Evolutionary conservation across 2,797 vertebrate species (phyloP).

Genomic region (Echiichthys vipera): DNA sequence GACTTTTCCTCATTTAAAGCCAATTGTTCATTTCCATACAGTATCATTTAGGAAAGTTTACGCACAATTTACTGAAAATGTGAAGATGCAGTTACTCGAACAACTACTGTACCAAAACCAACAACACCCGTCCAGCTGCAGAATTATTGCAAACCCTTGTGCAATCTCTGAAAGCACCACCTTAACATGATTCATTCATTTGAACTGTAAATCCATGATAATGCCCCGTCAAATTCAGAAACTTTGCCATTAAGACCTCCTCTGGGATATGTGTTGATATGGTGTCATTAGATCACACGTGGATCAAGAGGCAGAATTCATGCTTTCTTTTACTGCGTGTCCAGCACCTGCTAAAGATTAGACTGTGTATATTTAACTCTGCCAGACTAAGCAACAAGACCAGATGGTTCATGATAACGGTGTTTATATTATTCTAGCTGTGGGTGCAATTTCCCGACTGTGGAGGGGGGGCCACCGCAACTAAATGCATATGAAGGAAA

Average conservation of each 20-base stretch:
- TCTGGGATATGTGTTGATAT: slow-evolving; percentile 4
- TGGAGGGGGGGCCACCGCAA: no score
- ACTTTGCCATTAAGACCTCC: background rate
- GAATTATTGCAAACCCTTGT: background rate
- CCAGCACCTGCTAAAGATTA: slow-evolving; percentile 31
- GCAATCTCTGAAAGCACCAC: background rate
- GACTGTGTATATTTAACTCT: slow-evolving; percentile 30
- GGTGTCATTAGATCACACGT: background rate
- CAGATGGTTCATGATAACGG: slow-evolving; percentile 28
- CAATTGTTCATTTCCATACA: background rate
- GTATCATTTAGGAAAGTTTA: background rate
- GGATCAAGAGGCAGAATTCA: background rate
- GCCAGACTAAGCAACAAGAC: slow-evolving; percentile 23
- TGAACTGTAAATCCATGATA: no score
- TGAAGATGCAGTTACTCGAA: background rate
- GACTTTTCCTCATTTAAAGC: background rate
- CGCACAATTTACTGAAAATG: background rate
- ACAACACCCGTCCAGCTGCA: background rate
- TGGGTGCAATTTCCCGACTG: slow-evolving; percentile 21
- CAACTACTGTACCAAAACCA: background rate
- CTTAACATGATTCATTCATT: background rate
- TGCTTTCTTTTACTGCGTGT: background rate
- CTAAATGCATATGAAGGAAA: background rate
- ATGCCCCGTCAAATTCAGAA: background rate
- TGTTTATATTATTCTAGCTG: slow-evolving; percentile 38